Evolutionary conservation across 2,888 invertebrate genomes (phyloP).

Genomic region (Acronicta aceris): DNA sequence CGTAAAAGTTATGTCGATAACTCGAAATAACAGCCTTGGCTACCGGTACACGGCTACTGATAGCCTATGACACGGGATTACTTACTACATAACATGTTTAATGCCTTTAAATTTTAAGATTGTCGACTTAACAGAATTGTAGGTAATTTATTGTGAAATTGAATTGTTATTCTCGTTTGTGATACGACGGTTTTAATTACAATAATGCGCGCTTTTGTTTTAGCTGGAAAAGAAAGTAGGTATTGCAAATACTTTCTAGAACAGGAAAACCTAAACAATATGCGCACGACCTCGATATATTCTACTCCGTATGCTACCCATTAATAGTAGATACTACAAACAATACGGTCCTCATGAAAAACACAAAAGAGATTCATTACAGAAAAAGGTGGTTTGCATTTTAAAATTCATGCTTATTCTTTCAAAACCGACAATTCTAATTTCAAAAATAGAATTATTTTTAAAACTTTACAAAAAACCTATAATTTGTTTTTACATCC

Average conservation of each 20-base stretch:
- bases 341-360: not conserved
- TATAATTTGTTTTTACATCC: constrained; percentile 13
- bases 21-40: constrained; percentile 18
- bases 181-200: too few species aligned
- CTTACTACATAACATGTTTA: constrained; percentile 29
- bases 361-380: not conserved
- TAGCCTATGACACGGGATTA: constrained; percentile 47
- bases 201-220: not conserved
- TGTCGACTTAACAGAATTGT: constrained; percentile 18
- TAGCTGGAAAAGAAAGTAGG: not conserved
- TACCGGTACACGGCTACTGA: constrained; percentile 20
- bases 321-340: not conserved
- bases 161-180: not conserved
- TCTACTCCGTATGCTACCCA: not conserved
- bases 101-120: constrained; percentile 39
- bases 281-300: constrained; percentile 1
- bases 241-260: constrained; percentile 1
- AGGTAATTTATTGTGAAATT: constrained; percentile 14
- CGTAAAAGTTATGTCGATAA: constrained; percentile 21
- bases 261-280: not conserved
- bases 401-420: not conserved
- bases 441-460: not conserved
- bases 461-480: not conserved
- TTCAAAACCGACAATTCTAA: not conserved
- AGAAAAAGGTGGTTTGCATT: not conserved